A percentile compares a stretch with the other conserved stretches of the same genome.
Evolutionary conservation across 2,797 vertebrate species (phyloP).

Genomic region (Rousettus madagascariensis): DNA sequence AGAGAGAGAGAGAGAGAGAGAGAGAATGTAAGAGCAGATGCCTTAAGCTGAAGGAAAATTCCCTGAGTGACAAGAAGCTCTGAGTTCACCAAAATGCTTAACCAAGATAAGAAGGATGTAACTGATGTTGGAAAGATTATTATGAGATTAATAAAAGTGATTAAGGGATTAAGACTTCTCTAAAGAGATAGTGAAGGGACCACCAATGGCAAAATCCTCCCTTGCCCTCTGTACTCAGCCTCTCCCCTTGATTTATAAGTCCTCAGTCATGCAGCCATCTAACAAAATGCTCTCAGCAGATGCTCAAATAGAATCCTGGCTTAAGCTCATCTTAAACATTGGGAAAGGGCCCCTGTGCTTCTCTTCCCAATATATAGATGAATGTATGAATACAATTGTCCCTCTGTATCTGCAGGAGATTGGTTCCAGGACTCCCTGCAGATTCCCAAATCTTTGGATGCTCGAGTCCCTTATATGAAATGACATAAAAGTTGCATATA

Average conservation of each 20-base stretch:
- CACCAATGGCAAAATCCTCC: background rate
- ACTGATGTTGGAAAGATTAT: slow-evolving; percentile 31
- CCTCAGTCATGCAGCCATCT: background rate
- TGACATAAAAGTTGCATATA: background rate
- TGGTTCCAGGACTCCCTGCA: background rate
- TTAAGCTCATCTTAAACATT: background rate
- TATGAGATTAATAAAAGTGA: slow-evolving; percentile 64
- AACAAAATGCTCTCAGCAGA: background rate
- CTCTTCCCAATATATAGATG: background rate
- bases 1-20: background rate
- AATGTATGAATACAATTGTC: background rate
- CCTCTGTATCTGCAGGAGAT: background rate
- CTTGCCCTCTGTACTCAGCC: background rate
- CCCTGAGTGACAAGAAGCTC: slow-evolving; percentile 45
- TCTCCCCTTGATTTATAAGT: background rate
- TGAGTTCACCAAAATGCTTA: slow-evolving; percentile 58
- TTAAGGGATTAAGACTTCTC: slow-evolving; percentile 61
- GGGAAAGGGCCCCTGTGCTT: background rate
- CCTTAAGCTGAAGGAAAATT: slow-evolving; percentile 5
- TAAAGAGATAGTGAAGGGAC: background rate
- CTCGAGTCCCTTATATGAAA: background rate
- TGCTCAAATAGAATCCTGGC: background rate
- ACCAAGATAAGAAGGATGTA: slow-evolving; percentile 54
- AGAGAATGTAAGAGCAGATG: background rate
- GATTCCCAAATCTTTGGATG: too few species aligned